Percentiles rank a stretch among this genome's conserved stretches.
phyloP scores from a whole-genome alignment of 1,140 invertebrate species.

The Rhopalosiphum maidis region DNA sequence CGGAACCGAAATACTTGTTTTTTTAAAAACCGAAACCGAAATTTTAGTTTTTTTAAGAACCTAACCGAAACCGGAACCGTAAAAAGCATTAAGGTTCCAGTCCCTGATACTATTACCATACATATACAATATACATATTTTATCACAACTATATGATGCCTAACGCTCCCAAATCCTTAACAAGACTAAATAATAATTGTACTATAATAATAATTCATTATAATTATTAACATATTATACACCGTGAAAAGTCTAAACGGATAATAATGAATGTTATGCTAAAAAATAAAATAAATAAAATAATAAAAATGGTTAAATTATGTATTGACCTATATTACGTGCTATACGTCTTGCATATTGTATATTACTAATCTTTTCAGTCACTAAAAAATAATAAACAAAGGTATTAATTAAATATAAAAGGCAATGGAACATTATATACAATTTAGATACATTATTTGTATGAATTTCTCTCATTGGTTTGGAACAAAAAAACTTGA shows the following conservation, averaged over 20 bases:
- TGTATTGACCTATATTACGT: neutral
- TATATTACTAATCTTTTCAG: fast-evolving
- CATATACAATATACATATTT: no score
- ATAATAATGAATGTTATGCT: no score
- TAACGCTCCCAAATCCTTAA: neutral
- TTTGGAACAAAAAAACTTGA: neutral
- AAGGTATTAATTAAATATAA: neutral
- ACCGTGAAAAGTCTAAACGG: no score
- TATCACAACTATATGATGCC: neutral
- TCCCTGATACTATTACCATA: neutral
- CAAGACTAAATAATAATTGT: neutral
- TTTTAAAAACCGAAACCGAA: no score
- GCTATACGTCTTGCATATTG: neutral
- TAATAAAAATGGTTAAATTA: neutral
- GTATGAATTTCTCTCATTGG: neutral
- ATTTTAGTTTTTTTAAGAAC: no score
- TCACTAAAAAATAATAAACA: neutral
- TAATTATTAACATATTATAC: no score
- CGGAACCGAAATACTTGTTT: no score
- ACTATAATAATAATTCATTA: neutral
- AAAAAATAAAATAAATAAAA: no score
- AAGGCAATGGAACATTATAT: neutral
- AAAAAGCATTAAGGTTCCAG: no score
- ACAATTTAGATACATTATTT: neutral
- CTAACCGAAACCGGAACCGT: no score